Conservation (phyloP, 2,797 vertebrate species). For the Myotis planiceps region DNA sequence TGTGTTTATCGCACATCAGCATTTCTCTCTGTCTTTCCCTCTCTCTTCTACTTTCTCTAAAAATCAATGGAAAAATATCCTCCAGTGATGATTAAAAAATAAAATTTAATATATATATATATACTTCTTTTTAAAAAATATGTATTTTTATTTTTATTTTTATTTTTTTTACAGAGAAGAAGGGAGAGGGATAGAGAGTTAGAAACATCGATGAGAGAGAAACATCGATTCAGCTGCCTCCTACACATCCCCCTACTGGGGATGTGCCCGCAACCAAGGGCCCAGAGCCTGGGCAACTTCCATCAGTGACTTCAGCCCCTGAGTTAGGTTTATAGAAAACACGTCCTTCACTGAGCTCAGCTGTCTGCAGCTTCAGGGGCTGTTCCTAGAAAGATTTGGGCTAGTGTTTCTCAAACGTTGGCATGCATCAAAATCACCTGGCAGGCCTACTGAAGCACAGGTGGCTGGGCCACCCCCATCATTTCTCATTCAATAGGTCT, state of each 20-base stretch:
- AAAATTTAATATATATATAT: no score
- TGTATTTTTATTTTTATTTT: no score
- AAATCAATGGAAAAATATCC: no score
- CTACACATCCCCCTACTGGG: no score
- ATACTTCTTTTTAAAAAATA: neutral
- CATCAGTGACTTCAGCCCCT: neutral
- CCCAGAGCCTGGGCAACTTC: neutral
- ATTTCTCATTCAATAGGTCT: neutral
- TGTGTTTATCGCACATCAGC: no score
- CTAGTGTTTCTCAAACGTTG: conserved; percentile 13
- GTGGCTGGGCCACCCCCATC: neutral
- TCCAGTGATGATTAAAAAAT: no score
- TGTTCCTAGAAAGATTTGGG: conserved; percentile 26
- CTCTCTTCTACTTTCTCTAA: no score
- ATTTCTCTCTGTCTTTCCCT: no score
- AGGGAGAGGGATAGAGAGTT: no score
- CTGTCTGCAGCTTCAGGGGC: neutral
- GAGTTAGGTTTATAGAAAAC: conserved; percentile 3
- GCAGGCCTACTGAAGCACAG: conserved; percentile 11
- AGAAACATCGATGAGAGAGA: no score
- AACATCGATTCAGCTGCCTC: no score
- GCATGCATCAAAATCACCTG: neutral
- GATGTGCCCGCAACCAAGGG: neutral
- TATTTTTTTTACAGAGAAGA: no score
- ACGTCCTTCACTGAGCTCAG: neutral